Evolutionary conservation across 2,113 vertebrate genomes (phyloP).

Genomic region (Percopsis transmontana): DNA sequence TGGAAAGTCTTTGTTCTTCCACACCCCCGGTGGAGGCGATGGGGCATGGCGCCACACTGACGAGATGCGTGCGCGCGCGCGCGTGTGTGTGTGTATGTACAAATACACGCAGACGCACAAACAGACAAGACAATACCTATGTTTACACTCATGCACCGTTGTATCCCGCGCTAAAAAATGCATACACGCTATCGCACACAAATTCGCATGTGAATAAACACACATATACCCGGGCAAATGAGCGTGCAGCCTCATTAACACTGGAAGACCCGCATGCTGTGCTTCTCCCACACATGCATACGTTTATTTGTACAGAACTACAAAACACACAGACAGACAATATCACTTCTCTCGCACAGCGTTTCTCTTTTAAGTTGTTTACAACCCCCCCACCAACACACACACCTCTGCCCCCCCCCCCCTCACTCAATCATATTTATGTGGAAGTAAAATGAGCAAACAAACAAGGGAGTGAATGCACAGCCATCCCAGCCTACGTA

Average conservation of each 20-base stretch:
- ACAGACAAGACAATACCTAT: neutral
- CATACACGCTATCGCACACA: no score
- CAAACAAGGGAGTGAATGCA: no score
- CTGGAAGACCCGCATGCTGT: no score
- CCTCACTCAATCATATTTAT: neutral
- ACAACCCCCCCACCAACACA: slow-evolving; percentile 20
- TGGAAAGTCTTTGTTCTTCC: slow-evolving; percentile 82
- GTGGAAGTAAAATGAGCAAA: neutral
- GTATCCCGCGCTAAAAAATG: neutral
- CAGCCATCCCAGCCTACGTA: no score
- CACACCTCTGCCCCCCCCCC: slow-evolving; percentile 6
- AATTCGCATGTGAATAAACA: neutral
- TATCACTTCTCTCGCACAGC: no score
- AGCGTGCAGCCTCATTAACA: no score
- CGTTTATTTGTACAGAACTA: no score
- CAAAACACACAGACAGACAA: no score
- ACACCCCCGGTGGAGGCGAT: slow-evolving; percentile 77
- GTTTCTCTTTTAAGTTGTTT: no score
- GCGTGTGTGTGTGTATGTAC: neutral
- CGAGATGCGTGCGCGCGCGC: slow-evolving; percentile 57
- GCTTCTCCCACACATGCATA: no score
- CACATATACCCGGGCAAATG: neutral
- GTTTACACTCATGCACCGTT: neutral
- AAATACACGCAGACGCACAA: neutral
- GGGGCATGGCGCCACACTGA: slow-evolving; percentile 78